These are phyloP conservation scores for Lithophane semibrunnea DNA, from an alignment of 2,888 invertebrate species.

Conservation along the genomic window DNA sequence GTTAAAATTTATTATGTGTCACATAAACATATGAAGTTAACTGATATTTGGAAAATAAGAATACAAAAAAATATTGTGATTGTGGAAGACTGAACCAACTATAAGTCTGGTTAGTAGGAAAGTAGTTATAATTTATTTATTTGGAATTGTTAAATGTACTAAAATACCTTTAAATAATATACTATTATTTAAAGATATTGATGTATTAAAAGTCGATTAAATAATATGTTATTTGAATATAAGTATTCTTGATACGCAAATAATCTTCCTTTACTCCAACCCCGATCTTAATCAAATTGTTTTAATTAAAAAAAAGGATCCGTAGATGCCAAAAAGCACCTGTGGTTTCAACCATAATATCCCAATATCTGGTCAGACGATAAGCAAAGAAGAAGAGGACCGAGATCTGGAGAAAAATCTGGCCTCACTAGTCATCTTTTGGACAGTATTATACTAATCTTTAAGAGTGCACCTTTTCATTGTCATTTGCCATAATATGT, in stretches of 20 bases:
- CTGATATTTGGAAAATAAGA: background rate
- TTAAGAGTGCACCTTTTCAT: background rate
- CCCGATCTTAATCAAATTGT: background rate
- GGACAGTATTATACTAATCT: background rate
- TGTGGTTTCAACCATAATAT: background rate
- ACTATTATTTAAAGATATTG: background rate
- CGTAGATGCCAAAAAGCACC: too few relatives aligned
- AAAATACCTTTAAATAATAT: too few relatives aligned
- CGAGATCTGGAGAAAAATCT: too few relatives aligned
- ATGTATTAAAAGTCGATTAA: background rate
- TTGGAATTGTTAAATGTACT: too few relatives aligned
- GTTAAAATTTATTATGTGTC: background rate
- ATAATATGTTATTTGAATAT: background rate
- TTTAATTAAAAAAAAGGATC: background rate
- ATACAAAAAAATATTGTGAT: conserved; percentile 3
- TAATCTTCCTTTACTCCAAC: background rate
- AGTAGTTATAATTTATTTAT: too few relatives aligned
- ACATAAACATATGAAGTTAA: background rate
- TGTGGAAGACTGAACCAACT: background rate
- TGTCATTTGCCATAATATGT: background rate
- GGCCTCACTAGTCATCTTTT: too few relatives aligned
- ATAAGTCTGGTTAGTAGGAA: background rate
- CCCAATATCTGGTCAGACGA: too few relatives aligned
- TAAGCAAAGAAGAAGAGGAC: too few relatives aligned
- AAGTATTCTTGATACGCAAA: background rate